Percentiles rank a stretch among this genome's conserved stretches.
Evolutionary conservation across 2,888 invertebrate species (phyloP).

Genomic region (Laothoe populi): DNA sequence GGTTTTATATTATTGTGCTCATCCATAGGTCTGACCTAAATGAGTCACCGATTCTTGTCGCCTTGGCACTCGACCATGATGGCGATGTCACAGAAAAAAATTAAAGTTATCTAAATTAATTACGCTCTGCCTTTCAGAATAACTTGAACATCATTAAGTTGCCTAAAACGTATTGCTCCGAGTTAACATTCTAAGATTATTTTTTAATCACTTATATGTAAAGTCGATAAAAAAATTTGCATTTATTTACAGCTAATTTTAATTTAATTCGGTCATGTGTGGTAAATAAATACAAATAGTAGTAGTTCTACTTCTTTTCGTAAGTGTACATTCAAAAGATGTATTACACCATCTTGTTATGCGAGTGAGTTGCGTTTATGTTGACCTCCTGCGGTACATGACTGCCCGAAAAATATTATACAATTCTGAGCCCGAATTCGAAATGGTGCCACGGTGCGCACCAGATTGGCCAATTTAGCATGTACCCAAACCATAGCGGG

Average conservation of each 20-base stretch:
- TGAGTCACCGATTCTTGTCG: conserved; percentile 19
- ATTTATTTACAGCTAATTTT: neutral
- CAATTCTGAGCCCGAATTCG: conserved; percentile 39
- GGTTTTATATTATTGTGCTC: conserved; percentile 21
- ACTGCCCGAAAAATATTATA: conserved; percentile 37
- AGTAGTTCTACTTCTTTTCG: neutral
- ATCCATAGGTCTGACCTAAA: conserved; percentile 19
- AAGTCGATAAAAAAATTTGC: neutral
- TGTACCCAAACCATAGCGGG: conserved; percentile 25
- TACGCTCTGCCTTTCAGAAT: neutral
- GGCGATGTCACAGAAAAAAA: neutral
- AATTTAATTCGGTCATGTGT: neutral
- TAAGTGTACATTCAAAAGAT: conserved; percentile 17
- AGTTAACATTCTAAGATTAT: too few relatives aligned
- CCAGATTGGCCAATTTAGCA: conserved; percentile 43
- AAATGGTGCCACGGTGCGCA: conserved; percentile 43
- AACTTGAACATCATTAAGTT: neutral
- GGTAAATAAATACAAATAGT: neutral
- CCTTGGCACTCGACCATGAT: neutral
- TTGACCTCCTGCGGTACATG: conserved; percentile 37
- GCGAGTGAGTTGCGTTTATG: conserved; percentile 39
- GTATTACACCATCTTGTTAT: conserved; percentile 32
- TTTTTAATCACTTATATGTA: neutral
- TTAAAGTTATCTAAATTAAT: conserved; percentile 26
- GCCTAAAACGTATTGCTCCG: too few relatives aligned